Evolutionary conservation across 2,113 vertebrate genomes (phyloP).

Genomic region (Crypturellus undulatus): DNA sequence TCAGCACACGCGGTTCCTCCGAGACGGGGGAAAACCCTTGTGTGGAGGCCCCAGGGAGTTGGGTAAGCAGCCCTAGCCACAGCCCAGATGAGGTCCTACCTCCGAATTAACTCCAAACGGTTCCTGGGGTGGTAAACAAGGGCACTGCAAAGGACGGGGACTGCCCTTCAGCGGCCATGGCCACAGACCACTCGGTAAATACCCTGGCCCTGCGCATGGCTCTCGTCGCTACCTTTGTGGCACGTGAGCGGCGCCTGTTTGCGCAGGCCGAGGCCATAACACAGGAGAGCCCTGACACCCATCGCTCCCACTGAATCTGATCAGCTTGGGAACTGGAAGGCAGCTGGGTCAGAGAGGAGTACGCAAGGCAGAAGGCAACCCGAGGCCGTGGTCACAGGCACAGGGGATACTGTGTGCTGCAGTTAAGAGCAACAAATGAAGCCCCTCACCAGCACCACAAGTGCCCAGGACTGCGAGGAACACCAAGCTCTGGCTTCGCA

Average conservation of each 20-base stretch:
- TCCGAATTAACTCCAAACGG: fast-evolving
- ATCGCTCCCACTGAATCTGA: not conserved
- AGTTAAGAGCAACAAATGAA: not conserved
- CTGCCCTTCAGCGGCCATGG: not conserved
- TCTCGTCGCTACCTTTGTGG: not conserved
- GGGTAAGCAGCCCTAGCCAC: not conserved
- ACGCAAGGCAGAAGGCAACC: not conserved
- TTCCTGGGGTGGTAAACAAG: not conserved
- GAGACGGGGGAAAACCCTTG: not conserved
- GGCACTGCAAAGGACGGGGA: fast-evolving
- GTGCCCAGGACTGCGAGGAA: not conserved
- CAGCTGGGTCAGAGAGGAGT: not conserved
- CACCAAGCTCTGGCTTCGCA: not conserved
- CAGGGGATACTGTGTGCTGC: not conserved
- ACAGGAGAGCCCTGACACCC: fast-evolving
- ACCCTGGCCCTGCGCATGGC: fast-evolving
- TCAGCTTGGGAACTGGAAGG: not conserved
- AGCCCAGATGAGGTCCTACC: not conserved
- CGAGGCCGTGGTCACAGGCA: fast-evolving
- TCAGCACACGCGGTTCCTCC: too few species aligned
- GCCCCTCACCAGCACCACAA: fast-evolving
- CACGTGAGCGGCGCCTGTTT: not conserved
- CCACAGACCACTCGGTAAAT: fast-evolving
- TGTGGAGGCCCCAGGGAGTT: not conserved
- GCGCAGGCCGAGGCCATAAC: not conserved